These are phyloP conservation scores for Allobates femoralis DNA, from an alignment of 2,797 vertebrate genomes.

Conservation along the genomic window DNA sequence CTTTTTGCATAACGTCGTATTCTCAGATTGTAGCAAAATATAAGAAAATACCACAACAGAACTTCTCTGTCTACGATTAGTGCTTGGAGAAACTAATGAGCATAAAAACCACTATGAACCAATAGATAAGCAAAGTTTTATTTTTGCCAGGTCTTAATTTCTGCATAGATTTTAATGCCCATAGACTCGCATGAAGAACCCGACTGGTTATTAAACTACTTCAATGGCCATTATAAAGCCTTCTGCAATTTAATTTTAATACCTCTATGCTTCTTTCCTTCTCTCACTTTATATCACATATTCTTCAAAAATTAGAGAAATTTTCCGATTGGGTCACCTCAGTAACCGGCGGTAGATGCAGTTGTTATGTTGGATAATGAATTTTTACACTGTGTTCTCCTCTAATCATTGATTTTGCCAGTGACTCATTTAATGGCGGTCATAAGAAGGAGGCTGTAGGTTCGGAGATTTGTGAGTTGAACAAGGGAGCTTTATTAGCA, in stretches of 20 bases:
- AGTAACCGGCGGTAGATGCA: not conserved
- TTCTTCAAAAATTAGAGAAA: not conserved
- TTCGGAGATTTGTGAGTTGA: conserved; percentile 36
- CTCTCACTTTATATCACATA: not conserved
- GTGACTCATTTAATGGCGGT: not conserved
- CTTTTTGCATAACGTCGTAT: no score
- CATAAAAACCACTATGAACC: no score
- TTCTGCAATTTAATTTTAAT: not conserved
- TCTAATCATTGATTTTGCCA: conserved; percentile 12
- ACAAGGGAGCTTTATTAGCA: conserved; percentile 21
- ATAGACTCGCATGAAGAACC: not conserved
- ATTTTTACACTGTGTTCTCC: not conserved
- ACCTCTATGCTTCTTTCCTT: not conserved
- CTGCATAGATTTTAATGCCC: not conserved
- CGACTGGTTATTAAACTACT: not conserved
- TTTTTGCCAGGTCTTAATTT: not conserved
- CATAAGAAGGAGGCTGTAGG: conserved; percentile 19
- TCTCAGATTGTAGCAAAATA: no score
- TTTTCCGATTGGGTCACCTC: not conserved
- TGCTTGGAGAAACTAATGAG: no score
- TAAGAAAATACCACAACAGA: no score
- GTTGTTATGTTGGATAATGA: not conserved
- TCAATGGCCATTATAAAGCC: not conserved
- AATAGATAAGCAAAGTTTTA: no score
- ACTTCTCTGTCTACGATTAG: no score